Evolutionary conservation across 2,113 vertebrate species (phyloP), one percentile per base, ranked within the genome.

Genomic region (Taurulus bubalis): DNA sequence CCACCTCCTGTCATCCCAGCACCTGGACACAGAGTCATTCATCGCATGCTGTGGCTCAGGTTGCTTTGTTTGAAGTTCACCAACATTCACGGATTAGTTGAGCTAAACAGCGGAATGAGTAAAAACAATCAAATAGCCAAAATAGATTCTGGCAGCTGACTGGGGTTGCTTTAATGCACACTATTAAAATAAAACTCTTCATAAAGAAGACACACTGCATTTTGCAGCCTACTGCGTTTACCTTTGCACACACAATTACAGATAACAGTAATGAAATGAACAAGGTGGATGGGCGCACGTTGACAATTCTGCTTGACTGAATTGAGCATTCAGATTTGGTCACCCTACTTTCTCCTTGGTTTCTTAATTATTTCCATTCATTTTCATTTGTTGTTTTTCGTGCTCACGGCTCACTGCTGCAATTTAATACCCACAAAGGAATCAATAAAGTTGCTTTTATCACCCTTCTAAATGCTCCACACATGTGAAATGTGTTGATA

Each of bases 21-120:
- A 69, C 42, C 77, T 64, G 67, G 58, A 63, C 26, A 16, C 77
- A 32, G 10, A 59, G 9, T 32, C 36, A n/a, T 18, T n/a, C 36
- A 53, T 63, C 9, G 26, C 7, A 16, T 8, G 22, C 55, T 38
- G 63, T 1, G 56, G 64, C 64, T 60, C 42, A n/a, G 66, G 42
- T n/a, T 53, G 24, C 16, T 71, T 60, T 36, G 34, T 55, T 55
- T 40, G 62, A 65, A 18, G 11, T 30, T 60, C 60, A 60, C 38
- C 26, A 20, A 58, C n/a, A 15, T 63, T 38, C 20, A n/a, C 9
- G 36, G 16, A 60, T 22, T 24, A n/a, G 36, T 59, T 20, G 10
- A 26, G 30, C 14, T 15, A 38, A 22, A 68, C 10, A 30, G 58
- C 58, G 40, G 32, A 71, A 30, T 28, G 32, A 63, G 24, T 15